Evolutionary conservation across 2,113 vertebrate genomes (phyloP).

Genomic region (Macheiramphus alcinus): DNA sequence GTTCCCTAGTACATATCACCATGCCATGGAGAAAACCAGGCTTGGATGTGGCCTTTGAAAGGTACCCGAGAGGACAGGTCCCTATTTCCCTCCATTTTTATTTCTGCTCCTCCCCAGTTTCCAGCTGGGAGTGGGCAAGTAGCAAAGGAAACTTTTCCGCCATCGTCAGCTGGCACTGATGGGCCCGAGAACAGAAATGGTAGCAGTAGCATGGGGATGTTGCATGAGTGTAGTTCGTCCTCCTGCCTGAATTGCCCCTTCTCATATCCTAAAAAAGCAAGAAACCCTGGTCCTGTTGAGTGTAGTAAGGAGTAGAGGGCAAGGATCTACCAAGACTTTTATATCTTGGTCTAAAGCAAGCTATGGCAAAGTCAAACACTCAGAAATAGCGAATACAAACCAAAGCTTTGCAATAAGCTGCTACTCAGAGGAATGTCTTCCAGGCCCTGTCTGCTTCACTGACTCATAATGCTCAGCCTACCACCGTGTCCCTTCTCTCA

Average conservation of each 20-base stretch:
- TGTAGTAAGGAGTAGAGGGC: background rate
- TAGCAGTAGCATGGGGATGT: background rate
- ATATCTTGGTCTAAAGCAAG: background rate
- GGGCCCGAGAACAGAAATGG: background rate
- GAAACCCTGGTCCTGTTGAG: background rate
- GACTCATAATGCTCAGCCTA: background rate
- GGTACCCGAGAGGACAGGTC: background rate
- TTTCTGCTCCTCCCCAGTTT: background rate
- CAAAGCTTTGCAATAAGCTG: background rate
- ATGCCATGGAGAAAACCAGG: background rate
- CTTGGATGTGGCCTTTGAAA: background rate
- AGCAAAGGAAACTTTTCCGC: background rate
- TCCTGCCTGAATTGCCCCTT: background rate
- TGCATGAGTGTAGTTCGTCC: background rate
- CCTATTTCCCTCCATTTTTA: background rate
- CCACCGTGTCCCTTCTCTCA: background rate
- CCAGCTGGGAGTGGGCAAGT: background rate
- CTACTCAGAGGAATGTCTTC: background rate
- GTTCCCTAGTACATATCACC: background rate
- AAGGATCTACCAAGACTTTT: background rate
- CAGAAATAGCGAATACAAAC: background rate
- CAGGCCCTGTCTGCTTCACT: background rate
- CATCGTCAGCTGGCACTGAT: background rate
- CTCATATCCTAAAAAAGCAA: background rate
- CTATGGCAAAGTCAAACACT: background rate